Percentiles rank a stretch among this genome's conserved stretches.
Evolutionary conservation across 2,113 vertebrate species (phyloP).

Genomic region (Rhynchomys soricoides): DNA sequence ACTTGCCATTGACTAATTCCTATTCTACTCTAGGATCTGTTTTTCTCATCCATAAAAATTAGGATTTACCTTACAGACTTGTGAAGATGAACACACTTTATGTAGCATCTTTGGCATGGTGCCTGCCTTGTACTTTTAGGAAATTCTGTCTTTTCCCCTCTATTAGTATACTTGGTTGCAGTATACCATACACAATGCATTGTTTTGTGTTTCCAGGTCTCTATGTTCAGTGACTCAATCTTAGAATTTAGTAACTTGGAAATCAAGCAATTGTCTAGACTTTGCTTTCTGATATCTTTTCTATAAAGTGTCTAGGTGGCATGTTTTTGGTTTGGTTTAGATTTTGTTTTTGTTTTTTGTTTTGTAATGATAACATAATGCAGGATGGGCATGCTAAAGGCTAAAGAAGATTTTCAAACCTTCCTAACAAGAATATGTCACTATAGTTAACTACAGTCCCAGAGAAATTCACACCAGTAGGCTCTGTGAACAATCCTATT

Average conservation of each 20-base stretch:
- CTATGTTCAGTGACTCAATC: background rate
- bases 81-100: background rate
- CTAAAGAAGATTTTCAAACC: background rate
- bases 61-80: background rate
- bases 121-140: background rate
- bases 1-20: background rate
- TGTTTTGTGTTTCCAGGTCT: background rate
- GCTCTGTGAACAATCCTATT: background rate
- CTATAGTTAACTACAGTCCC: background rate
- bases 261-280: background rate
- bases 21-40: background rate
- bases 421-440: background rate
- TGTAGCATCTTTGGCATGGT: background rate
- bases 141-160: background rate
- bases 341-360: background rate
- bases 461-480: background rate
- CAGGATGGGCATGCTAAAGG: background rate
- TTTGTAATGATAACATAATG: background rate
- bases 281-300: background rate
- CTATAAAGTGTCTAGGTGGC: background rate
- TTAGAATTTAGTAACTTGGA: background rate
- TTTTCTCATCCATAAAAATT: slow-evolving; percentile 1
- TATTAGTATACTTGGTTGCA: background rate
- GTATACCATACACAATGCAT: background rate
- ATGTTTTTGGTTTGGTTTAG: background rate